Percentiles rank a stretch among this genome's conserved stretches.
Conservation (phyloP, 1,140 invertebrate species). For the Colletes gigas region DNA sequence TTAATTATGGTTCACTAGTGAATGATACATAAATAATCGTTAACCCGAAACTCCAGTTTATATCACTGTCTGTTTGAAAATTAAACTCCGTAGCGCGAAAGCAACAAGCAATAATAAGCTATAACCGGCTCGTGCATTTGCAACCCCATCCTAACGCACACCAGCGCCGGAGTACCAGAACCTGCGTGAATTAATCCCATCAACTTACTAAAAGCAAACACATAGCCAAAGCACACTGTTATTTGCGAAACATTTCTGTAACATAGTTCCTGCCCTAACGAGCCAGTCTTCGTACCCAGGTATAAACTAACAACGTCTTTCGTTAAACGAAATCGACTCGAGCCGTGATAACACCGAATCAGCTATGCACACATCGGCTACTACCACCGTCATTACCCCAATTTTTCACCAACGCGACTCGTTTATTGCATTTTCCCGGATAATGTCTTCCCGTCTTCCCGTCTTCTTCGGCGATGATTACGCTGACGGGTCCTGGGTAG, state of each 20-base stretch:
- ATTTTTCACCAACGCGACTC: neutral
- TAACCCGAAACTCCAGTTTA: no score
- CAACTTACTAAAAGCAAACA: neutral
- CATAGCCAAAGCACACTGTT: neutral
- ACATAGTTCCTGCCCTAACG: neutral
- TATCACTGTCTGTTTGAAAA: neutral
- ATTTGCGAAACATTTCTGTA: neutral
- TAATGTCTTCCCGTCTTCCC: neutral
- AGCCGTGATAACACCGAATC: neutral
- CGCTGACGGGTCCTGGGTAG: neutral
- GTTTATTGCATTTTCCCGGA: neutral
- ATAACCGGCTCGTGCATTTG: no score
- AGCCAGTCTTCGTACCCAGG: neutral
- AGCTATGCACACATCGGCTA: neutral
- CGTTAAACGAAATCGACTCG: neutral
- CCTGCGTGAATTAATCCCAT: neutral
- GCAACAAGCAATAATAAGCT: neutral
- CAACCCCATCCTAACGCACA: no score
- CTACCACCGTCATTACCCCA: conserved; percentile 6
- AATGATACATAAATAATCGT: no score
- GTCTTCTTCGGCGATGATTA: conserved; percentile 27
- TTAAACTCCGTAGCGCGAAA: neutral
- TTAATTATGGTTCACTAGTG: no score
- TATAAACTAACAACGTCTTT: neutral
- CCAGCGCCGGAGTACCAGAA: no score